phyloP scores from a whole-genome alignment of 2,113 vertebrate species.

The Neotoma lepida region DNA sequence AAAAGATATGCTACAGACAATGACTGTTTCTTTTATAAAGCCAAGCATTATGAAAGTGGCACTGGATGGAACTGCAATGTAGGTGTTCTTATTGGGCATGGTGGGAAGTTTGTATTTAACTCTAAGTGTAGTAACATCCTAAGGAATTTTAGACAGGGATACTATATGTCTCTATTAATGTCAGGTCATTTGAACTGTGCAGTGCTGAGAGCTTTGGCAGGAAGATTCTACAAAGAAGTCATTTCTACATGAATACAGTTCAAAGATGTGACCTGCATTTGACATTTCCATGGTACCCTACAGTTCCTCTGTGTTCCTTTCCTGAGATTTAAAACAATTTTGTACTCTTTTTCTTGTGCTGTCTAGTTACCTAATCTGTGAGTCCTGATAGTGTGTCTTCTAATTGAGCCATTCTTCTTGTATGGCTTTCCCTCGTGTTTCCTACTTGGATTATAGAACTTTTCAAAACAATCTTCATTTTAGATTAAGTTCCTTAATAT shows the following conservation, averaged over 20 bases:
- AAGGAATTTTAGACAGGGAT: background rate
- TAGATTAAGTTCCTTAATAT: background rate
- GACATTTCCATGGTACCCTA: background rate
- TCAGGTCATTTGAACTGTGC: background rate
- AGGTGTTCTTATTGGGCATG: background rate
- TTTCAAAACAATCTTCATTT: background rate
- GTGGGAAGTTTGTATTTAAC: background rate
- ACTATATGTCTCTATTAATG: background rate
- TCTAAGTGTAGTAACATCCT: background rate
- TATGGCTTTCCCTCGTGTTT: background rate
- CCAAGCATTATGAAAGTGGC: background rate
- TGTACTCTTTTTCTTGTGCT: background rate
- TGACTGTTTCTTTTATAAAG: background rate
- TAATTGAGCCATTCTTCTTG: background rate
- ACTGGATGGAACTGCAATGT: background rate
- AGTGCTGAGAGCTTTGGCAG: background rate
- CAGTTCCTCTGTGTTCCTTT: background rate
- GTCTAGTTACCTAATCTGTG: background rate
- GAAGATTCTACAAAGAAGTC: background rate
- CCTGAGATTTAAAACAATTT: background rate
- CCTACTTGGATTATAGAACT: background rate
- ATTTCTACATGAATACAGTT: background rate
- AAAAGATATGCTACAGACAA: background rate
- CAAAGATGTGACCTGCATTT: too few species aligned
- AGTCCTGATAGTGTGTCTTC: background rate